Evolutionary conservation across 1,140 invertebrate species (phyloP).

Genomic region (Pseudomyrmex gracilis): DNA sequence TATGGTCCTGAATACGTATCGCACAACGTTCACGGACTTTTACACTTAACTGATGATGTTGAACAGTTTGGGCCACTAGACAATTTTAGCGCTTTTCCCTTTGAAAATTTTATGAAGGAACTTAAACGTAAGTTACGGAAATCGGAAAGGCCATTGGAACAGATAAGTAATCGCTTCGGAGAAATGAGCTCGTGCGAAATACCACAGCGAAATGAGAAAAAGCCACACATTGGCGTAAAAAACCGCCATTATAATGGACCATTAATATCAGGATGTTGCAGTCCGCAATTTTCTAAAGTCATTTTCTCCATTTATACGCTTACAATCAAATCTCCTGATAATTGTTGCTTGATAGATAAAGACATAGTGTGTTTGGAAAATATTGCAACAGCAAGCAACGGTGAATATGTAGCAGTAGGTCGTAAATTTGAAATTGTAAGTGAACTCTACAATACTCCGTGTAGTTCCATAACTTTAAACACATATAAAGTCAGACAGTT

Average conservation of each 20-base stretch:
- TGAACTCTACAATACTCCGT: not conserved
- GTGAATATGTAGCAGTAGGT: not conserved
- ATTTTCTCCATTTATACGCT: not conserved
- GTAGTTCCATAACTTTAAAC: too few relatives aligned
- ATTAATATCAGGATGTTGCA: not conserved
- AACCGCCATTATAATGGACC: not conserved
- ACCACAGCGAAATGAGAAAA: not conserved
- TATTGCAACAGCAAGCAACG: not conserved
- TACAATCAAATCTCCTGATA: not conserved
- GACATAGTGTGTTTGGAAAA: not conserved
- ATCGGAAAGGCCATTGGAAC: too few relatives aligned
- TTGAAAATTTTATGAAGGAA: not conserved
- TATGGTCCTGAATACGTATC: too few relatives aligned
- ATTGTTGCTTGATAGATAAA: not conserved
- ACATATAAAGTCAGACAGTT: too few relatives aligned
- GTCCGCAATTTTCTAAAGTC: not conserved
- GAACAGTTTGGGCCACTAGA: slow-evolving; percentile 2
- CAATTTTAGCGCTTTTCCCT: slow-evolving; percentile 1
- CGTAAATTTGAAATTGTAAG: not conserved
- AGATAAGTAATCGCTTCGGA: not conserved
- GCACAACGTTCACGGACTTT: not conserved
- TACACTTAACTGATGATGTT: not conserved
- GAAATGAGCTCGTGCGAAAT: slow-evolving; percentile 1
- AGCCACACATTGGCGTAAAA: not conserved
- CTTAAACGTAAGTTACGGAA: not conserved